Percentiles rank a stretch among this genome's conserved stretches.
phyloP scores from a whole-genome alignment of 2,888 invertebrate species.

The Noctua janthina region DNA sequence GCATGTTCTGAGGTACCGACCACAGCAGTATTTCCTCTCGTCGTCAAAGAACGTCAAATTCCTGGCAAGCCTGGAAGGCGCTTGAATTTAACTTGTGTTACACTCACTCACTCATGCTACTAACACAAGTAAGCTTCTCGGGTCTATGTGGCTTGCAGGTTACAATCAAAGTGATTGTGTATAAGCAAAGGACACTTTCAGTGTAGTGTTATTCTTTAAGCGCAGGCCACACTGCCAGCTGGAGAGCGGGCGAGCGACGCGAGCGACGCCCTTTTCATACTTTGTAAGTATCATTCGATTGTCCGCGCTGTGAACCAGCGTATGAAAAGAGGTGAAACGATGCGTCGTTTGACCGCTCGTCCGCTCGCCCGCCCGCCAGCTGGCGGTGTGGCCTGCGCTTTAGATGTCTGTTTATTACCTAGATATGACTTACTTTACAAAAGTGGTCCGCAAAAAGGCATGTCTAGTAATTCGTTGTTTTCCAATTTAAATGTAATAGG shows the following conservation, averaged over 20 bases:
- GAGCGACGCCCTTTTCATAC: too few species aligned
- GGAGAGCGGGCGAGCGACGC: too few species aligned
- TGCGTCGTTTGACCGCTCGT: too few species aligned
- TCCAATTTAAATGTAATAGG: slow-evolving; percentile 21
- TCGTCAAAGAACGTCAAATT: slow-evolving; percentile 43
- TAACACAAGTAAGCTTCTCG: slow-evolving; percentile 58
- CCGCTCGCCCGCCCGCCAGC: too few species aligned
- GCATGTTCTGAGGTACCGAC: slow-evolving; percentile 22
- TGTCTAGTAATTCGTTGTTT: slow-evolving; percentile 21
- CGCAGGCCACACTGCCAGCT: too few species aligned
- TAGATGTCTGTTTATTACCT: slow-evolving; percentile 55
- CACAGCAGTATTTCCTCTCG: slow-evolving; percentile 18
- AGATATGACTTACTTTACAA: slow-evolving; percentile 35
- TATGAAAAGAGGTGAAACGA: too few species aligned
- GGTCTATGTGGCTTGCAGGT: slow-evolving; percentile 44
- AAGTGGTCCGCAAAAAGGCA: slow-evolving; percentile 10
- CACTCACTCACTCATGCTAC: neutral
- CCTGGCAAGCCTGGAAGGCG: slow-evolving; percentile 51
- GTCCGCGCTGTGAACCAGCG: too few species aligned
- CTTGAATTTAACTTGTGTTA: slow-evolving; percentile 58
- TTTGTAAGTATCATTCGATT: too few species aligned
- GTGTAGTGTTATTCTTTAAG: slow-evolving; percentile 37
- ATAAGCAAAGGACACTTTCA: slow-evolving; percentile 50
- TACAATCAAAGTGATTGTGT: slow-evolving; percentile 44
- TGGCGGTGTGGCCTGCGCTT: too few species aligned